Percentiles rank a stretch among this genome's conserved stretches.
phyloP scores from a whole-genome alignment of 1,140 invertebrate species.

The Bombus affinis region DNA sequence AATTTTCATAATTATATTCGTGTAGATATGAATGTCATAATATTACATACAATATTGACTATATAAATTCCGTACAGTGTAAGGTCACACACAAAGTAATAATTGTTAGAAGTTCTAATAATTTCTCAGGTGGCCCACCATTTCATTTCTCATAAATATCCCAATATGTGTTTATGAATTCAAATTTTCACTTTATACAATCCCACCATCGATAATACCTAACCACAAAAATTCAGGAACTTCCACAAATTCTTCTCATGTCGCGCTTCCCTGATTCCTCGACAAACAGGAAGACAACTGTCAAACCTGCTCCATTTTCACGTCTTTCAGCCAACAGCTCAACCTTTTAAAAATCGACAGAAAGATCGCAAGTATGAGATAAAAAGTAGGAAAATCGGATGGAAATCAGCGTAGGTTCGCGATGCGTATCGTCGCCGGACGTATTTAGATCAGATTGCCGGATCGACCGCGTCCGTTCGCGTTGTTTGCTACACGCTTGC shows the following conservation, averaged over 20 bases:
- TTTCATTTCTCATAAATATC: no score
- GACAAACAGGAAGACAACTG: conserved; percentile 59
- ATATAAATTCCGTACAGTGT: no score
- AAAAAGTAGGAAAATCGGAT: background rate
- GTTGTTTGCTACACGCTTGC: conserved; percentile 59
- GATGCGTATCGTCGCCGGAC: conserved; percentile 64
- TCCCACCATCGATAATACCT: no score
- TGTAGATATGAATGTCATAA: no score
- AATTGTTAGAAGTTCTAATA: no score
- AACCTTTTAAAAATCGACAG: background rate
- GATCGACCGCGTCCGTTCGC: conserved; percentile 58
- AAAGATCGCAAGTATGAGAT: background rate
- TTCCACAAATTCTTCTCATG: background rate
- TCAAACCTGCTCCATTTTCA: conserved; percentile 55
- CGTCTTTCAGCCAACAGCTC: conserved; percentile 44
- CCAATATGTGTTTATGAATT: no score
- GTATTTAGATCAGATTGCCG: conserved; percentile 77
- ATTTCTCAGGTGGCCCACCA: no score
- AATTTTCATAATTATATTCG: no score
- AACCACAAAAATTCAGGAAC: background rate
- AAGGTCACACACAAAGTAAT: no score
- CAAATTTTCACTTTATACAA: no score
- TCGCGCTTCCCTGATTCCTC: background rate
- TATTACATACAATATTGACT: no score
- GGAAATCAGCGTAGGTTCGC: conserved; percentile 27